A percentile compares a stretch with the other conserved stretches of the same genome.
Evolutionary conservation across 1,140 invertebrate species (phyloP).

Genomic region (Temnothorax nylanderi): DNA sequence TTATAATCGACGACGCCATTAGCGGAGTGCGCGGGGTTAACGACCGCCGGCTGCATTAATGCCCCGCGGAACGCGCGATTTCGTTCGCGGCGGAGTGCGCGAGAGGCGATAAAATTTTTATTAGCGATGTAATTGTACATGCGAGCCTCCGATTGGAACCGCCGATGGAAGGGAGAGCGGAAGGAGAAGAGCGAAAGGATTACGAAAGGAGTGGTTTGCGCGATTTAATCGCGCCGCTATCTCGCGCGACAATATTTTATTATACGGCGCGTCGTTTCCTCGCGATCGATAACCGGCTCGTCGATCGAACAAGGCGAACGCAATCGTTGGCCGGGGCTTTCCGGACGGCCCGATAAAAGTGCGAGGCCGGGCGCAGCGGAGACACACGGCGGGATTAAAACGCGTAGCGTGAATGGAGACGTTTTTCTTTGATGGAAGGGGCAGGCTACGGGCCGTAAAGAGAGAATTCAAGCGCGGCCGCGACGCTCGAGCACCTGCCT

Average conservation of each 20-base stretch:
- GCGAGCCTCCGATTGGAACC: constrained; percentile 13
- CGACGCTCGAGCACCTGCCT: constrained; percentile 72
- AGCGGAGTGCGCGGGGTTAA: constrained; percentile 65
- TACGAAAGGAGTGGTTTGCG: background rate
- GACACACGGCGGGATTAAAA: constrained; percentile 68
- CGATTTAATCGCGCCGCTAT: constrained; percentile 30
- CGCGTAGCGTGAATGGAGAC: constrained; percentile 69
- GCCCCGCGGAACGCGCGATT: constrained; percentile 67
- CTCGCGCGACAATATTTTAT: constrained; percentile 38
- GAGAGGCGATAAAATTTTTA: constrained; percentile 67
- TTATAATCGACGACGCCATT: constrained; percentile 71
- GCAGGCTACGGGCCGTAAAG: constrained; percentile 59
- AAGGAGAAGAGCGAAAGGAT: background rate
- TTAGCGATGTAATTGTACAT: constrained; percentile 57
- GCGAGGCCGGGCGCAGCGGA: constrained; percentile 35
- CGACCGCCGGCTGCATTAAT: constrained; percentile 59
- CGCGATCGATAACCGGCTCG: constrained; percentile 34
- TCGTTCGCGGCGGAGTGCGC: constrained; percentile 27
- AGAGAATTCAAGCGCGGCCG: constrained; percentile 66
- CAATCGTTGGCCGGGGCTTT: background rate
- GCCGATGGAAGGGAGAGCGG: background rate
- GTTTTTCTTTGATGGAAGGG: constrained; percentile 69
- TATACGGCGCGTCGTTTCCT: background rate
- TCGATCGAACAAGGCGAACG: constrained; percentile 3
- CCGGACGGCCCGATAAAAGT: constrained; percentile 53